Conservation (phyloP, 2,113 vertebrate species). For the Hyperoodon ampullatus region DNA sequence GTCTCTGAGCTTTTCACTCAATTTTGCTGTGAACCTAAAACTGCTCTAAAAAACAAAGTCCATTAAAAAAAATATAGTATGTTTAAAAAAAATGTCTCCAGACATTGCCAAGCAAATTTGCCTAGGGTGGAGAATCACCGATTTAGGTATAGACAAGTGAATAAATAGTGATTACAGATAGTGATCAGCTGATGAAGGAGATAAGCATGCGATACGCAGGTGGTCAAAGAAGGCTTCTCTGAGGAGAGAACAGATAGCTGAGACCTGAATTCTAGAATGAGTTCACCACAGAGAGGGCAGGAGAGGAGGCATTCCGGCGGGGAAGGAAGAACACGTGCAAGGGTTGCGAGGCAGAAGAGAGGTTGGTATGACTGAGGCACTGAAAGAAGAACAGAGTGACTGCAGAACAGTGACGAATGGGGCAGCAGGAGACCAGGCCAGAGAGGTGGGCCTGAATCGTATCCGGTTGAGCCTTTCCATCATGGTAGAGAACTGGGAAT, state of each 20-base stretch:
- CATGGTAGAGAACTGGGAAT: background rate
- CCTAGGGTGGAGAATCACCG: background rate
- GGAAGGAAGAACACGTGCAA: background rate
- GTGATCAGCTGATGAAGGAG: background rate
- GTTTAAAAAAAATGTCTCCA: background rate
- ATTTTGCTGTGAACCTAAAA: background rate
- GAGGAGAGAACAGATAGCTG: background rate
- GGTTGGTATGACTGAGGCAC: background rate
- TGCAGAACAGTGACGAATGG: background rate
- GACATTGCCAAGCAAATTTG: background rate
- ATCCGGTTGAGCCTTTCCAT: background rate
- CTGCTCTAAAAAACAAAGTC: background rate
- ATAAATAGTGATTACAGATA: background rate
- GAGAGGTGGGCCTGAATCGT: background rate
- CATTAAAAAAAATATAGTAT: background rate
- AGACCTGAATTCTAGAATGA: background rate
- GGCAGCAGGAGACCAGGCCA: background rate
- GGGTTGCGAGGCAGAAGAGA: background rate
- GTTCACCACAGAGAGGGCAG: background rate
- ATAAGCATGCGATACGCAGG: background rate
- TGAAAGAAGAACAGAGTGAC: background rate
- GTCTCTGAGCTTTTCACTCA: background rate
- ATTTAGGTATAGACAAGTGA: background rate
- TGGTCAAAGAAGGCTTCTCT: background rate
- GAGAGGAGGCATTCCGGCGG: background rate